Percentiles rank a stretch among this genome's conserved stretches.
These are phyloP conservation scores for Graptemys geographica DNA, from an alignment of 2,797 vertebrate species.

Conservation along the genomic window DNA sequence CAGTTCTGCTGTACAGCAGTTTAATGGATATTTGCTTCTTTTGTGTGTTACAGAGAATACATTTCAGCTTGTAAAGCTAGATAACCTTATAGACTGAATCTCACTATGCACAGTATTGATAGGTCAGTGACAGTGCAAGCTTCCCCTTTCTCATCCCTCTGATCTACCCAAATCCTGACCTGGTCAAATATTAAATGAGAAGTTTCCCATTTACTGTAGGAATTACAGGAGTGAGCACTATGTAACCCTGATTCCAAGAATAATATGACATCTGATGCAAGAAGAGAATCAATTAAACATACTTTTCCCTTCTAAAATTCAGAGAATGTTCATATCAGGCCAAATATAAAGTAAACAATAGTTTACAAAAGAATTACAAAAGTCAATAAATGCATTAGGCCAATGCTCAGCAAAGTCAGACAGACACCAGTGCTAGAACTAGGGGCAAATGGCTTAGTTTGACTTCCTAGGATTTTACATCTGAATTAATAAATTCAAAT, in stretches of 20 bases:
- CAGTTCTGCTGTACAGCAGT: fast-evolving
- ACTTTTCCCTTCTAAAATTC: background rate
- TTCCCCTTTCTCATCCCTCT: background rate
- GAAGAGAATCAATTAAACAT: background rate
- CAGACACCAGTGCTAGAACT: background rate
- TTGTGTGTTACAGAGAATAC: background rate
- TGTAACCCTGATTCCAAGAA: background rate
- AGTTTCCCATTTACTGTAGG: background rate
- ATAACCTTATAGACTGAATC: background rate
- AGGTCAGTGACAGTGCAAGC: background rate
- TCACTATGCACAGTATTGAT: background rate
- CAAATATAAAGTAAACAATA: background rate
- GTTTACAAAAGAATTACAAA: background rate
- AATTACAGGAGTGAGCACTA: background rate
- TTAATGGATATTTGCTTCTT: background rate
- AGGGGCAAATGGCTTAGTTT: background rate
- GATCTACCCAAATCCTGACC: background rate
- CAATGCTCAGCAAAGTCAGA: background rate
- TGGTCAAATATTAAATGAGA: fast-evolving
- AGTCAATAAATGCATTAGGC: background rate
- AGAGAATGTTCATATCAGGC: background rate
- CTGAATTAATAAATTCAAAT: background rate
- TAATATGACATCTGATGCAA: background rate
- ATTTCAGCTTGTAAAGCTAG: background rate
- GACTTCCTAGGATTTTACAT: background rate